Percentiles rank a stretch among this genome's conserved stretches.
These are phyloP conservation scores for Formica exsecta DNA, from an alignment of 1,140 invertebrate species.

Conservation along the genomic window DNA sequence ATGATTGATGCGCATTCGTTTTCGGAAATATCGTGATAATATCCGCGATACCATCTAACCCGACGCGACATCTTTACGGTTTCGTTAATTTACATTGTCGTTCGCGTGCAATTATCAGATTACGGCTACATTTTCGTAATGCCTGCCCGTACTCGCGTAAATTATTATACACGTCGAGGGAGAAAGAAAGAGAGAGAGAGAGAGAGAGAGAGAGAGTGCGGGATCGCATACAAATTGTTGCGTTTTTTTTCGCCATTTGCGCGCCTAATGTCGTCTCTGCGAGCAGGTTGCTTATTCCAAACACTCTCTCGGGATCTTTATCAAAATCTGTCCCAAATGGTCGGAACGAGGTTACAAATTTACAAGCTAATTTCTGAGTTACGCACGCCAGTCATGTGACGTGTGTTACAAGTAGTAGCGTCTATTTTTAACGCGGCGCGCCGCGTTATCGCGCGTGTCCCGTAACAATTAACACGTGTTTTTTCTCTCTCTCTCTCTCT, in stretches of 20 bases:
- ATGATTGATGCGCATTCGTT: conserved; percentile 12
- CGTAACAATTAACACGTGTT: conserved; percentile 71
- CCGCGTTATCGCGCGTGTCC: conserved; percentile 68
- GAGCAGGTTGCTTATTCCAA: background rate
- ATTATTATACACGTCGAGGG: conserved; percentile 24
- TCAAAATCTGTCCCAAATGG: conserved; percentile 42
- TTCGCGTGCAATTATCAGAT: conserved; percentile 57
- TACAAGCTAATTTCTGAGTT: conserved; percentile 62
- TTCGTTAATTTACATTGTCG: conserved; percentile 46
- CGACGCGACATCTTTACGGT: conserved; percentile 39
- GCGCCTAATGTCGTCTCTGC: conserved; percentile 3
- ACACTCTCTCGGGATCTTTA: conserved; percentile 47
- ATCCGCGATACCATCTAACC: conserved; percentile 17
- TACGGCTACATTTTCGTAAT: conserved; percentile 18
- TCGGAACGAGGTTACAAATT: conserved; percentile 10
- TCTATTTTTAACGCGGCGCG: conserved; percentile 33
- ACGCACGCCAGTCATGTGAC: conserved; percentile 31
- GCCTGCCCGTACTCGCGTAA: background rate
- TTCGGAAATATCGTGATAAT: background rate
- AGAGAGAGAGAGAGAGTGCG: background rate
- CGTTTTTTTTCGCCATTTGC: conserved; percentile 44
- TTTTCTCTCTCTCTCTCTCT: conserved; percentile 6
- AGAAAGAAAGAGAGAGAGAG: too few species aligned
- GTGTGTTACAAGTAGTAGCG: background rate
- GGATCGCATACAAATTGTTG: conserved; percentile 37